Evolutionary conservation across 2,797 vertebrate genomes (phyloP).

Genomic region (Ptychobarbus kaznakovi): DNA sequence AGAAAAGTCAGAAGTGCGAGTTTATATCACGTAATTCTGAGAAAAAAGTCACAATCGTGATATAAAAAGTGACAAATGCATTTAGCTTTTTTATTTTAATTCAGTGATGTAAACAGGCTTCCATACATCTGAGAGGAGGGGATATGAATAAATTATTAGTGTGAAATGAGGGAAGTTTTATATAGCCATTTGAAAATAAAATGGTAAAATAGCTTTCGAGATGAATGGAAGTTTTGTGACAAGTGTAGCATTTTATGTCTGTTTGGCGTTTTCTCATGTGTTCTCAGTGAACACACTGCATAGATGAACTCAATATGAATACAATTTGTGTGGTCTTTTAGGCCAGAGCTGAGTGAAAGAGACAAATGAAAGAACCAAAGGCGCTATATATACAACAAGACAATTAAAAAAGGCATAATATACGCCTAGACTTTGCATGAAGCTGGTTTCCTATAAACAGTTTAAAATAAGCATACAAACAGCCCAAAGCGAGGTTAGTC

Average conservation of each 20-base stretch:
- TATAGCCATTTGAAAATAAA: background rate
- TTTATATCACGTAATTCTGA: background rate
- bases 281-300: background rate
- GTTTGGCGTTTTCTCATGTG: background rate
- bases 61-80: no score
- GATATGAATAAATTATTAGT: background rate
- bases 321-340: background rate
- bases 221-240: background rate
- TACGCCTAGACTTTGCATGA: background rate
- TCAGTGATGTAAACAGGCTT: background rate
- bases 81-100: no score
- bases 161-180: background rate
- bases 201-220: background rate
- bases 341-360: background rate
- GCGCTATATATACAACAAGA: background rate
- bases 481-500: conserved; percentile 15
- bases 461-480: conserved; percentile 11
- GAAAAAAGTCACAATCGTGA: background rate
- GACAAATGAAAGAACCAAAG: background rate
- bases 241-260: background rate
- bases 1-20: background rate
- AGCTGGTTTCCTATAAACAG: background rate
- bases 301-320: background rate
- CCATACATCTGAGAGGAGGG: background rate
- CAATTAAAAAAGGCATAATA: background rate